A percentile compares a stretch with the other conserved stretches of the same genome.
Evolutionary conservation across 2,797 vertebrate species (phyloP).

Genomic region (Kryptopterus vitreolus): DNA sequence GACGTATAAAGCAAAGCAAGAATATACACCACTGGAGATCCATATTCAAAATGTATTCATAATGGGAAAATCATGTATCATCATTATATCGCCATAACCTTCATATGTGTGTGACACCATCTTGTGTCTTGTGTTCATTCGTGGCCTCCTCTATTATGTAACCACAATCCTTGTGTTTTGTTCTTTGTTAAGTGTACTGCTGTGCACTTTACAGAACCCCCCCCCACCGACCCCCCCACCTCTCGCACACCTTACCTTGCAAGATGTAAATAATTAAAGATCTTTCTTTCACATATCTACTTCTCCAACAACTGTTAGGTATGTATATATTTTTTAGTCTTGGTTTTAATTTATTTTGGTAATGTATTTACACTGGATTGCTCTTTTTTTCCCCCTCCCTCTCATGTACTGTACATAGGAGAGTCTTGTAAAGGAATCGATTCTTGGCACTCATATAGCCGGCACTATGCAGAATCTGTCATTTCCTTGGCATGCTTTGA

Average conservation of each 20-base stretch:
- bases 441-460: slow-evolving; percentile 76
- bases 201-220: slow-evolving; percentile 44
- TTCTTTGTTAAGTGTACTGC: slow-evolving; percentile 38
- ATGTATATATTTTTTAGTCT: slow-evolving; percentile 50
- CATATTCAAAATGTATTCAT: slow-evolving; percentile 20
- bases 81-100: slow-evolving; percentile 23
- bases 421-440: slow-evolving; percentile 70
- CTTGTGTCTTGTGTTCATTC: slow-evolving; percentile 25
- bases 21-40: slow-evolving; percentile 22
- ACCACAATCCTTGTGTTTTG: slow-evolving; percentile 32
- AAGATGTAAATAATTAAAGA: slow-evolving; percentile 32
- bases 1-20: slow-evolving; percentile 9
- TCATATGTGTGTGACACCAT: slow-evolving; percentile 23
- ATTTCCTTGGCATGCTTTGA: slow-evolving; percentile 81
- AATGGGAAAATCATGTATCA: slow-evolving; percentile 18
- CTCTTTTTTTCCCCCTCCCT: slow-evolving; percentile 63
- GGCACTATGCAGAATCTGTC: slow-evolving; percentile 79
- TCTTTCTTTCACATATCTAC: slow-evolving; percentile 26
- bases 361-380: slow-evolving; percentile 72
- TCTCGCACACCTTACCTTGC: slow-evolving; percentile 8
- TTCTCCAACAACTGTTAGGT: slow-evolving; percentile 57
- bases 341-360: slow-evolving; percentile 57
- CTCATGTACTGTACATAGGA: slow-evolving; percentile 68
- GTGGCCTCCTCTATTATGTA: slow-evolving; percentile 30
- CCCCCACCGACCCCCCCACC: neutral